These are phyloP conservation scores for Marmota monax DNA, from an alignment of 2,113 vertebrate species.

Conservation along the genomic window DNA sequence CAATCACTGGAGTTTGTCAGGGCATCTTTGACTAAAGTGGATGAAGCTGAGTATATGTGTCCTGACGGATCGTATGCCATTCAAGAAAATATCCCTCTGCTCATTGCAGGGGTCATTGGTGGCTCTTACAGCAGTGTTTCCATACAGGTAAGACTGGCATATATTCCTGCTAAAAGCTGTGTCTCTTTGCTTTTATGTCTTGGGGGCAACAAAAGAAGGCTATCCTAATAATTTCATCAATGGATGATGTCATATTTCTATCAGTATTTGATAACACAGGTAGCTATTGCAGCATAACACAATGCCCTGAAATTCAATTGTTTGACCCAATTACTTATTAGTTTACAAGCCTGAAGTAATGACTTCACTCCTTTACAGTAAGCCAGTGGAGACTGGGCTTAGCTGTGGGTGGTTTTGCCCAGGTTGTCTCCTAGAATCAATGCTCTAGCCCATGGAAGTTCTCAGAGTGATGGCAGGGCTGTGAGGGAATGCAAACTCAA, in stretches of 20 bases:
- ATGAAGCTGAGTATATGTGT: conserved; percentile 99
- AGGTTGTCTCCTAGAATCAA: not conserved
- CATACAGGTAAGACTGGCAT: conserved; percentile 94
- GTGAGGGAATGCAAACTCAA: not conserved
- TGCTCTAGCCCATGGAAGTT: not conserved
- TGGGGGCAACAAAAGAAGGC: not conserved
- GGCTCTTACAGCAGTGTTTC: conserved; percentile 99
- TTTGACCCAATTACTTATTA: not conserved
- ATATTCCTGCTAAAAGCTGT: not conserved
- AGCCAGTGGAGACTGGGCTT: not conserved
- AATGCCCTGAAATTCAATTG: not conserved
- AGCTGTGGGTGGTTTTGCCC: not conserved
- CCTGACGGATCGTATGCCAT: conserved; percentile 97
- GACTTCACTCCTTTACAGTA: not conserved
- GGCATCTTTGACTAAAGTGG: conserved; percentile 98
- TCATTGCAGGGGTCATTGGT: conserved; percentile 97
- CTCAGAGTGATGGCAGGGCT: not conserved
- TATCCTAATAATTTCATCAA: not conserved
- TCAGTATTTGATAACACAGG: not conserved
- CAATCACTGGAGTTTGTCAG: conserved; percentile 99
- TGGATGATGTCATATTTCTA: not conserved
- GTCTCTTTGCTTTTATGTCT: not conserved
- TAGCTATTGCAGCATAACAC: not conserved
- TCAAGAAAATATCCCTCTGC: conserved; percentile 96
- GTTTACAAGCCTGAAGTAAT: not conserved